Base-by-base conservation (phyloP, 2,797 vertebrate genomes). In the Chaetophractus vellerosus region DNA sequence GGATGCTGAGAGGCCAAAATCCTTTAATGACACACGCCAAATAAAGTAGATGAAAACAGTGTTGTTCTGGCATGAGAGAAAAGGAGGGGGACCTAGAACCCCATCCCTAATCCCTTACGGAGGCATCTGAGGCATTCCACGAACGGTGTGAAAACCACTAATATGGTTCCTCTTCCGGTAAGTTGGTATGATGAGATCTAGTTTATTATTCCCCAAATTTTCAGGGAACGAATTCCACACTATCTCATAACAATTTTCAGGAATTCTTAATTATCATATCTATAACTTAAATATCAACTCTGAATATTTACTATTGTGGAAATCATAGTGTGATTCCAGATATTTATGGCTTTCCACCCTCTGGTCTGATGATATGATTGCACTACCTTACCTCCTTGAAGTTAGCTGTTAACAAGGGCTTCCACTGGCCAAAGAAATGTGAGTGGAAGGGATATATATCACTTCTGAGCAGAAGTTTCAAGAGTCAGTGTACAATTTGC, bases 381-480 rank as follows among this genome's bases (percentile, higher is more conserved):
- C 18, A 45, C 9, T 81, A 88, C 57, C 9, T 86, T 69, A 71
- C 0, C 6, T 79, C 64, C 15, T 91, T 64, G 12, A 36, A 66
- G 33, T 61, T 16, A 55, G n/a, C 0, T 81, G 19, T 59, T 28
- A 79, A 31, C 23, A 68, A 9, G 16, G 55, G 16, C 21, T 71
- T 71, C 38, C 12, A 11, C 69, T 85, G 84, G 24, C 45, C 91
- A 80, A 88, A 95, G 72, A 88, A 78, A 33, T 28, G 14, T 82
- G 69, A 80, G 6, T 6, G 41, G 26, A 91, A 57, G 79, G 10
- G 38, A 41, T 90, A 9, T 1, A 0, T 8, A 1, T 69, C 8
- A 31, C 15, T 76, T 82, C 18, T 21, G 26, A 15, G 36, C 16
- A 81, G 72, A 68, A 23, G 10, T 57, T 76, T 48, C 23, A 38